Evolutionary conservation across 2,888 invertebrate species (phyloP).

Genomic region (Ptychoptera contaminata): DNA sequence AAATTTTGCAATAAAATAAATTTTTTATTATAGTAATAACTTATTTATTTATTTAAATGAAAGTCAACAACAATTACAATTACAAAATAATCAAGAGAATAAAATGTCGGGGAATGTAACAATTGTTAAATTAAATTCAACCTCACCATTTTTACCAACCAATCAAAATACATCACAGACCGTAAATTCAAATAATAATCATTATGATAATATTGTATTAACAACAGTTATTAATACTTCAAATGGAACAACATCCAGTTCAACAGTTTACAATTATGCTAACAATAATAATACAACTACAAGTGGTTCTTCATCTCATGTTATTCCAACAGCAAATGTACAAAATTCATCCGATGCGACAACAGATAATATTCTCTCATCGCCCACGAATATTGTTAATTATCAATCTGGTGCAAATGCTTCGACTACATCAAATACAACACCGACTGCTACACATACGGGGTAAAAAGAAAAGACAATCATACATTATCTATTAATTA

Average conservation of each 20-base stretch:
- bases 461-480: background rate
- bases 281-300: no score
- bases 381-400: no score
- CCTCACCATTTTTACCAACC: constrained; percentile 14
- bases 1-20: no score
- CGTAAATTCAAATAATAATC: background rate
- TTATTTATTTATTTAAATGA: no score
- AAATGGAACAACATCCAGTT: background rate
- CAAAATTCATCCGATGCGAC: no score
- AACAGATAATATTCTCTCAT: no score
- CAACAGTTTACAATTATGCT: no score
- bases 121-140: constrained; percentile 57
- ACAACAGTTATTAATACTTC: constrained; percentile 11
- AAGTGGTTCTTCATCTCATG: no score
- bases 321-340: no score
- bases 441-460: background rate
- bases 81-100: constrained; percentile 41
- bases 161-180: constrained; percentile 5
- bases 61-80: background rate
- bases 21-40: no score
- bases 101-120: constrained; percentile 62
- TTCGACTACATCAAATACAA: background rate
- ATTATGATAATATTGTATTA: background rate
- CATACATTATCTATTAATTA: background rate
- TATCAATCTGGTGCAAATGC: no score